Evolutionary conservation across 2,888 invertebrate species (phyloP), one percentile per base, ranked within the genome.

Genomic region (Watsonalla binaria): DNA sequence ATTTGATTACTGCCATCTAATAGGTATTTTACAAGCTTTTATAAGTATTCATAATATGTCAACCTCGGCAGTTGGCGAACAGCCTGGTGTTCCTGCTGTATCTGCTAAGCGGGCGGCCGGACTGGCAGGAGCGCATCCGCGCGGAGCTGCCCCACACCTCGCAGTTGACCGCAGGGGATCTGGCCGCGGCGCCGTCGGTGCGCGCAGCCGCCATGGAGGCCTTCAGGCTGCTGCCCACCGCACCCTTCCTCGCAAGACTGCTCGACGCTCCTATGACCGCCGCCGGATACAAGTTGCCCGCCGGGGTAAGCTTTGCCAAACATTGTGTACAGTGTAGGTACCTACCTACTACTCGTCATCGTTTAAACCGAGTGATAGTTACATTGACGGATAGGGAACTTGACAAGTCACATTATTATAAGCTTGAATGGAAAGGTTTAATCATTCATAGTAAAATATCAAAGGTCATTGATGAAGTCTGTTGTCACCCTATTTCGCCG

Each of bases 121-220:
- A 92, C 56, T 93, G 93, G 61, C 95, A 96, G 72, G 81, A 92
- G 15, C 92, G 91, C 61, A 93, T 97, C 49, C 91, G 92, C 13
- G 89, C 93, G 0, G 96, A 96, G 70, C 88, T 96, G 5, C 92
- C 93, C 0, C 82, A 91, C 5, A 90, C 92, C 57, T 92, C 92
- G 11, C 88, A 90, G 35, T 84, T 94, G 47, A 87, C 90, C 5
- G 90, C 92, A 13, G 92, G 93, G 50, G 91, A 93, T 51, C 78
- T 95, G 9, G 88, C 92, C 0, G 92, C 92, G 15, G 94, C 95
- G n/a, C 92, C 92, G 11, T 96, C 95, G 60, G 92, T 96, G 11
- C 93, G 94, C 59, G 96, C 96, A 0, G 96, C 96, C 59, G 92
- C 96, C 37, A 93, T 92, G 55, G 97, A 97, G 84, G 92, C 95